Base-by-base conservation (phyloP, 2,888 invertebrate genomes). In the Danaus chrysippus region DNA sequence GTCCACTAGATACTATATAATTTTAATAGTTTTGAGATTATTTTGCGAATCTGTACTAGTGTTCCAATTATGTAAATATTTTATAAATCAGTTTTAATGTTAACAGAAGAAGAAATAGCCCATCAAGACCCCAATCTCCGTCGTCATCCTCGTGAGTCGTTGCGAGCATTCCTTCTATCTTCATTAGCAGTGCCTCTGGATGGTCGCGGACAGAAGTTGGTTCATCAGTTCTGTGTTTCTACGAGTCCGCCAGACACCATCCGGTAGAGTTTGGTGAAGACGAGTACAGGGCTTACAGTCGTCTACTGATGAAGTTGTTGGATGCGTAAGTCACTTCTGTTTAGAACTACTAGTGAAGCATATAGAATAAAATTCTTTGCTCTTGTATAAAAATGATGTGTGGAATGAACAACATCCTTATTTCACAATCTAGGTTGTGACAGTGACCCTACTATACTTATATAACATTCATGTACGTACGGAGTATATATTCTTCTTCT, bases 211-310 rank as follows among this genome's bases (percentile, higher is more conserved):
- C 95, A 97, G 81, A 93, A 96, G 71, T 89, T 96, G 64, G 95
- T 98, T 59, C 96, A 98, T 78, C 97, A 97, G 84, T 97, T 97
- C 84, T 97, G 97, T 78, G 97, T 97, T 84, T 96, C 57, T 92
- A 98, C 74, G 98, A 98, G 82, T 97, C 96, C 74, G 98, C 98
- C 0, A 90, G 98, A 15, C 97, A 98, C 77, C 97, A 97, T 83
- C 97, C 98, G 0, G 95, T 94, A 66, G 96, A 96, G 82, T 97
- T 97, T 76, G 95, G 94, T 0, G 95, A 95, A 68, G 96, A 96
- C 70, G 96, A 97, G 77, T 97, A 96, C 81, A 94, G 95, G 76
- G 93, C 95, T 0, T 97, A 95, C 73, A 94, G 94, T 64, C 87
- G 95, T 69, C 81, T 97, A 68, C 86, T 96, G 61, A 83, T 96